These are phyloP conservation scores for Phylloscopus whistleri DNA, from an alignment of 2,113 vertebrate species.

Conservation along the genomic window DNA sequence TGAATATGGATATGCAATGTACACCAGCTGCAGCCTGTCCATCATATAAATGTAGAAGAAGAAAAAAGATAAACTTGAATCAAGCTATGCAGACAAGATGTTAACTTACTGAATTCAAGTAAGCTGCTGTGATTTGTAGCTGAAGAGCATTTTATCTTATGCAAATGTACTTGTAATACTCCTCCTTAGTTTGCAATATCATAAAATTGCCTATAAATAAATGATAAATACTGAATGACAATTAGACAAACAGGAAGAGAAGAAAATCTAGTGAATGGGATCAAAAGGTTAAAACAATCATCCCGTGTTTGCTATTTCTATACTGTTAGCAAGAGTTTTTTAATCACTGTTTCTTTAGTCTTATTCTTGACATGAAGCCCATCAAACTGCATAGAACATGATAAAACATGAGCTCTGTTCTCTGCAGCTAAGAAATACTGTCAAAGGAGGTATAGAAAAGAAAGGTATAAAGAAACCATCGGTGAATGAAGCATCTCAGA, in stretches of 20 bases:
- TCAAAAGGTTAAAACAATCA: neutral
- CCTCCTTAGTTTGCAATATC: neutral
- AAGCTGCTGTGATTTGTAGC: neutral
- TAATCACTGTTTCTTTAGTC: neutral
- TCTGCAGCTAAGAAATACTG: neutral
- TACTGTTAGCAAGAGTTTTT: neutral
- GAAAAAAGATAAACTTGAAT: neutral
- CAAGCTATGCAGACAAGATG: neutral
- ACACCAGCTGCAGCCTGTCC: neutral
- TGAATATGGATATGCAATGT: neutral
- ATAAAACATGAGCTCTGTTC: neutral
- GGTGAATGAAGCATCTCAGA: neutral
- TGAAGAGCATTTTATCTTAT: neutral
- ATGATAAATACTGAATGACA: neutral
- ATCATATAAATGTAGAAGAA: neutral
- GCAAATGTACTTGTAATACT: neutral
- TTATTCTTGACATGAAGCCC: neutral
- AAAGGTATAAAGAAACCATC: neutral
- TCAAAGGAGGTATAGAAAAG: accelerated
- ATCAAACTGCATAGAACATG: neutral
- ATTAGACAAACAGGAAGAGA: neutral
- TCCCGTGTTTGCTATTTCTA: neutral
- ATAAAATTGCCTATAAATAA: neutral
- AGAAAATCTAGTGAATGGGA: neutral
- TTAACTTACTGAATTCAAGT: neutral